Base-by-base conservation (phyloP, 2,888 invertebrate genomes). In the Stenchaetothrips biformis region DNA sequence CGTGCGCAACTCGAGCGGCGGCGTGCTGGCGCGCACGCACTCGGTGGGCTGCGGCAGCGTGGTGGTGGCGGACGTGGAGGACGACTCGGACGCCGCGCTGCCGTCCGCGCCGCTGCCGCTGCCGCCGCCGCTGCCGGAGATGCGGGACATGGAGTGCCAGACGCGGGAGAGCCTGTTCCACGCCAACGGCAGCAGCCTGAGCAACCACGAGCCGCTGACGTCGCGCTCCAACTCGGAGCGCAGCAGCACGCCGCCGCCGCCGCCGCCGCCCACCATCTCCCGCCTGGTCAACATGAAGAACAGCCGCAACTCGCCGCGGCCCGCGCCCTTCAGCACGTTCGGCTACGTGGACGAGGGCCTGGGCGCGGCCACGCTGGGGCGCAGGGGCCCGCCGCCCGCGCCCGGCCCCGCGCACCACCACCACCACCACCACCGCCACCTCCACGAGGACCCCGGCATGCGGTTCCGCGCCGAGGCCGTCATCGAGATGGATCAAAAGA, bases 121-220 rank as follows among this genome's bases (percentile, higher is more conserved):
- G 16, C 77, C 80, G 21, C 81, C 82, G 7, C 82, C 82, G 67
- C 82, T 88, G 81, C 89, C 90, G 2, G 91, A 91, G 85, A 93
- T 92, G 90, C 90, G 92, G 83, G 93, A 93, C 86, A 92, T 90
- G 86, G 92, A 92, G 80, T 95, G 95, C 85, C 95, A 95, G 86
- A 95, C 95, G 0, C 90, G 95, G 83, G 95, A 94, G 86, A 94
- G 94, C 84, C 87, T 94, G 53, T 93, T 94, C 85, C 83, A 84
- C 48, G 82, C 81, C 78, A 25, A 80, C 80, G n/a, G 80, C 81
- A 81, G 47, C 77, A 48, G 78, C 82, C 82, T 80, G 82, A 74
- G 82, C 83, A 80, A 82, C 83, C 77, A 80, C 81, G 49, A 80
- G 48, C 80, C 79, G 62, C 78, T 77, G 21, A 67, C 74, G 25